phyloP scores from a whole-genome alignment of 1,140 invertebrate species.

The Drosophila guanche region DNA sequence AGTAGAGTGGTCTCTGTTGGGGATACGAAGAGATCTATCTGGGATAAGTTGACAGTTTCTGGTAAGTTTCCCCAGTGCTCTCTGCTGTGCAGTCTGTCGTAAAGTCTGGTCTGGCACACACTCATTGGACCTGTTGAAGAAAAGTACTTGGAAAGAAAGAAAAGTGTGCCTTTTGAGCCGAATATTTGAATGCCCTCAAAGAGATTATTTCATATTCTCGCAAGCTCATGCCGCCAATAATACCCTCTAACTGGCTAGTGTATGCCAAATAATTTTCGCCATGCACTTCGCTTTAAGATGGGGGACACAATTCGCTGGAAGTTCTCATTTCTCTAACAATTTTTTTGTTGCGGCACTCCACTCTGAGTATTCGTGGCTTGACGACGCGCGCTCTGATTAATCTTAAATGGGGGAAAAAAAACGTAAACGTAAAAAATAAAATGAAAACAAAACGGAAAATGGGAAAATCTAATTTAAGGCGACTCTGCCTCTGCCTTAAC shows the following conservation, averaged over 20 bases:
- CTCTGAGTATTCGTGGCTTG: conserved; percentile 6
- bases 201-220: too few relatives aligned
- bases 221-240: too few relatives aligned
- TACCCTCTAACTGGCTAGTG: too few relatives aligned
- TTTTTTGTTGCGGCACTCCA: conserved; percentile 6
- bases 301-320: conserved; percentile 36
- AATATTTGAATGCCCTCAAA: too few relatives aligned
- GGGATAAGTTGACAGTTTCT: conserved; percentile 14
- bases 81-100: conserved; percentile 48
- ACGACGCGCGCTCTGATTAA: conserved; percentile 61
- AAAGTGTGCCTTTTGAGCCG: too few relatives aligned
- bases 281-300: conserved; percentile 4
- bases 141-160: conserved; percentile 5
- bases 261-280: conserved; percentile 15
- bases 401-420: conserved; percentile 25
- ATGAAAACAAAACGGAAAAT: conserved; percentile 29
- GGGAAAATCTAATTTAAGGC: conserved; percentile 52
- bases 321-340: conserved; percentile 11
- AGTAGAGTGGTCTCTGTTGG: too few relatives aligned
- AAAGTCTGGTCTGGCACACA: conserved; percentile 24
- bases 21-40: not conserved
- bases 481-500: not conserved
- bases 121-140: conserved; percentile 37
- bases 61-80: conserved; percentile 34
- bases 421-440: conserved; percentile 15